Conservation (phyloP, 2,797 vertebrate genomes). For the Crocidura indochinensis region DNA sequence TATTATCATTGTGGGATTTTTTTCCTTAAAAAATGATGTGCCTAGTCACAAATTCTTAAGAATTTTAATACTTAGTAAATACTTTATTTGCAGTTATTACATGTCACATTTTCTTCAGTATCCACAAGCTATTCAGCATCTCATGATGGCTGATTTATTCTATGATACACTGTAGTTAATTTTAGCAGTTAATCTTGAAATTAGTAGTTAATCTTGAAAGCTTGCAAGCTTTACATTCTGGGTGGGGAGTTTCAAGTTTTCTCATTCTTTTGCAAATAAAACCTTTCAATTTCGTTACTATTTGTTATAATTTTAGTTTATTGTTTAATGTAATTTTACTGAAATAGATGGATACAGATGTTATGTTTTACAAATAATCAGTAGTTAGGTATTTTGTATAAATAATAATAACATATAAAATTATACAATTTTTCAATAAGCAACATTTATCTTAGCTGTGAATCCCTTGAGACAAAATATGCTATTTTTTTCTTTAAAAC, state of each 20-base stretch:
- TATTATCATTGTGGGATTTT: slow-evolving; percentile 79
- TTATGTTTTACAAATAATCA: not conserved
- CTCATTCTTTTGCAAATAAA: not conserved
- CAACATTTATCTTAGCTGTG: not conserved
- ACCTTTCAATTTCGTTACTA: not conserved
- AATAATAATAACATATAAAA: not conserved
- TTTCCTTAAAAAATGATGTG: slow-evolving; percentile 76
- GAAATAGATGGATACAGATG: not conserved
- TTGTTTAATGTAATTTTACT: not conserved
- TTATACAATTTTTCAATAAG: not conserved
- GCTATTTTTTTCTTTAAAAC: slow-evolving; percentile 12
- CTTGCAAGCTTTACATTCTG: too few species aligned
- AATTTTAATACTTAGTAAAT: slow-evolving; percentile 17
- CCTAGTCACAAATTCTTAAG: not conserved
- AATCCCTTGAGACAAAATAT: not conserved
- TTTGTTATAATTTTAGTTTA: not conserved
- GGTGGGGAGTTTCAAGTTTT: not conserved
- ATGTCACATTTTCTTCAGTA: slow-evolving; percentile 65
- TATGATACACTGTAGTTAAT: too few species aligned
- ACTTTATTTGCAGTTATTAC: slow-evolving; percentile 21
- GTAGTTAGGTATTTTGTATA: not conserved
- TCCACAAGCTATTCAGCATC: slow-evolving; percentile 55
- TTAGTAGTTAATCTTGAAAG: too few species aligned
- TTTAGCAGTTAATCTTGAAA: too few species aligned
- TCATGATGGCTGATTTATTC: not conserved